Base-by-base conservation (phyloP, 1,140 invertebrate genomes). In the Dreissena rostriformis region DNA sequence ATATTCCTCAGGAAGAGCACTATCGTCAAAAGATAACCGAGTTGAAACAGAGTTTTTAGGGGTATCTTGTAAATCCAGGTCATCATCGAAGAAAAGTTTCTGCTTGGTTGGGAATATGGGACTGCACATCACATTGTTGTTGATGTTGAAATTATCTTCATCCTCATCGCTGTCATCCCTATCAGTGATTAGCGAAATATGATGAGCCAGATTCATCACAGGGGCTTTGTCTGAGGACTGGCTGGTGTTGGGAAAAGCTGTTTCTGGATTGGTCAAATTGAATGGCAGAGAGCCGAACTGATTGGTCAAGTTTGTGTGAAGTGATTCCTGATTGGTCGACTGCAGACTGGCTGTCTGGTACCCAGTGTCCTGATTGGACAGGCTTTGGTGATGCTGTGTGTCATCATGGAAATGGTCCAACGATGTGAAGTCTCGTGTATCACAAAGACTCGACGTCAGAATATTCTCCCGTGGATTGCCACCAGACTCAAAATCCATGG, bases 281-380 rank as follows among this genome's bases (percentile, higher is more conserved):
- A 86, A 76, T 19, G 88, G 86, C 17, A 87, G 39, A 14, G 77
- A 81, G 53, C 86, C 74, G 75, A 87, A 86, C 79, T 89, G 86
- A 74, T 81, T 84, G 49, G 89, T 89, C 52, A 89, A 67, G 78
- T 87, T 88, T 55, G 86, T 88, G 22, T 87, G 83, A 15, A 83
- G 26, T 19, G 70, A 73, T n/a, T 90, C 88, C 19, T 87, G 88
- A 88, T 85, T 85, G 72, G 86, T 88, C 61, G 84, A 86, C 67
- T 90, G 89, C 68, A 89, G 75, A 76, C 89, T 90, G 5, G 84
- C 82, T 51, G 88, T 88, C 63, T 89, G 88, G 72, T 88, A 88
- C 24, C 86, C 88, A 67, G 89, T 90, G 75, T 90, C 88, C 57
- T 90, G 88, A 88, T 86, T 85, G 71, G 83, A 73, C 53, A 74